Evolutionary conservation across 1,140 invertebrate species (phyloP).

Genomic region (Metopolophium dirhodum): DNA sequence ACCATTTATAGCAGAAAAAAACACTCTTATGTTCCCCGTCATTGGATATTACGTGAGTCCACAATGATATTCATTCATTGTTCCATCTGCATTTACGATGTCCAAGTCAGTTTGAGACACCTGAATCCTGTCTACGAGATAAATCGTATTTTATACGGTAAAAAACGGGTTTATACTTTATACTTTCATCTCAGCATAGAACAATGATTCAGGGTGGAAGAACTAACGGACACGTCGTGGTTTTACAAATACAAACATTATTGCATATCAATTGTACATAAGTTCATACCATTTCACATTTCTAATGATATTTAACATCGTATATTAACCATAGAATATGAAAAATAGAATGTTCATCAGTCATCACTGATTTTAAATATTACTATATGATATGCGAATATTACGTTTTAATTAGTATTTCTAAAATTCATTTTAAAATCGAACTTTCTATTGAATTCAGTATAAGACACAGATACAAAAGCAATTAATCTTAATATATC

Average conservation of each 20-base stretch:
- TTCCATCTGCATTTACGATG: slow-evolving; percentile 51
- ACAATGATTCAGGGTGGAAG: slow-evolving; percentile 44
- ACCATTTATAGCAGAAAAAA: slow-evolving; percentile 3
- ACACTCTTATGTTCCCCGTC: slow-evolving; percentile 28
- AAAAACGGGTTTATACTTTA: slow-evolving; percentile 34
- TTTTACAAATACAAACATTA: slow-evolving; percentile 16
- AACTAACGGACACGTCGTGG: slow-evolving; percentile 35
- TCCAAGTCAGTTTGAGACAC: slow-evolving; percentile 30
- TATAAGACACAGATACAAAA: background rate
- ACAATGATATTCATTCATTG: slow-evolving; percentile 49
- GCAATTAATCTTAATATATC: too few relatives aligned
- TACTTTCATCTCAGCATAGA: slow-evolving; percentile 13
- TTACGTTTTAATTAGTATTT: too few relatives aligned
- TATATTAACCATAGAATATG: background rate
- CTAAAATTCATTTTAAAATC: background rate
- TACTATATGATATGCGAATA: background rate
- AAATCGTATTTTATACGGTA: slow-evolving; percentile 29
- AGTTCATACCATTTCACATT: background rate
- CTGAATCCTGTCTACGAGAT: slow-evolving; percentile 37
- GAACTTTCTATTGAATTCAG: background rate
- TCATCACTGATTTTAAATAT: background rate
- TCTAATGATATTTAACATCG: background rate
- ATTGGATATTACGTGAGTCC: background rate
- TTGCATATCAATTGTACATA: background rate
- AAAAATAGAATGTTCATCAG: background rate